Base-by-base conservation (phyloP, 92 coral and sea anemone genomes). In the Blastomussa wellsi region DNA sequence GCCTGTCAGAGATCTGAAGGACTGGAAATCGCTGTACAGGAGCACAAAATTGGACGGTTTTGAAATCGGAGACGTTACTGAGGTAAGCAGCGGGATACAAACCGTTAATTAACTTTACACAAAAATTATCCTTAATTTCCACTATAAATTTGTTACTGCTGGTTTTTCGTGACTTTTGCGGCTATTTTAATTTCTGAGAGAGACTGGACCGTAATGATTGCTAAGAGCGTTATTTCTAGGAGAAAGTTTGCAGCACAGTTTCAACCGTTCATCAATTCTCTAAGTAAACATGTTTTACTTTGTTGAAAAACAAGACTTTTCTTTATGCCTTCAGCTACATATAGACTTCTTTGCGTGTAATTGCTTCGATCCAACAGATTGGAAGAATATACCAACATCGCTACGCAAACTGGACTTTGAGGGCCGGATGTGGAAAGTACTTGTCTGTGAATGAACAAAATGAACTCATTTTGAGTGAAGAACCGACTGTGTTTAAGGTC, bases 391-490 rank as follows among this genome's bases (percentile, higher is more conserved):
- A 82, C 36, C 69, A 38, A 19, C 79, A 82, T 36, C 71, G 66
- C 26, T 82, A 72, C 72, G 86, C 86, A 24, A 82, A 82, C 86
- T 82, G 86, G 86, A 82, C 86, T 59, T 71, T 82, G 71, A 82
- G 36, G 36, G 51, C 86, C 17, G 67, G 37, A 15, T 8, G 13
- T 31, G 86, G 86, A 41, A 82, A 82, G n/a, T 82, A 72, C 39
- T 14, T 82, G 72, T 53, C 86, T 9, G 68, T 82, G 31, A 82
- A 72, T 28, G 79, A 82, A 14, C 70, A 71, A 8, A 82, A 72
- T 31, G 86, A 82, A 15, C 86, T 82, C 26, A 24, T 59, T 26
- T 72, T 82, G 31, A 57, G 71, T 17, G 86, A 82, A 4, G 26
- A 35, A 0, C 86, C 86, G 15, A 82, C 86, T 20, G 69, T 72